These are phyloP conservation scores for Neodon shergylaensis DNA, from an alignment of 2,113 vertebrate species.

Conservation along the genomic window DNA sequence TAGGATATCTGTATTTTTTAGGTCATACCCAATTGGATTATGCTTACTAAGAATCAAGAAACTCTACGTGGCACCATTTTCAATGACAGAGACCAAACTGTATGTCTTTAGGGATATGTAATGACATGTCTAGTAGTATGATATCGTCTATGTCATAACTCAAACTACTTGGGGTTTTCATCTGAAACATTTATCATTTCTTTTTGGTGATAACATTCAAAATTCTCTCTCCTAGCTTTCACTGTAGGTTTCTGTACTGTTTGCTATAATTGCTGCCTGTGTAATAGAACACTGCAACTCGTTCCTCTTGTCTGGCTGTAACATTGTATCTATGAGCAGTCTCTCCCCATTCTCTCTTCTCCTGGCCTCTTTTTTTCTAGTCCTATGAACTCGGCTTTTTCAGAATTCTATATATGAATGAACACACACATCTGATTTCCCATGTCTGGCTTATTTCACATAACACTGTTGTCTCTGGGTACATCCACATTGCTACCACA, in stretches of 20 bases:
- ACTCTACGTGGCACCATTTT: neutral
- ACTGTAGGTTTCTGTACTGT: neutral
- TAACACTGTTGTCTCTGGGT: neutral
- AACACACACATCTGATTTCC: neutral
- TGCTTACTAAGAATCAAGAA: constrained; percentile 17
- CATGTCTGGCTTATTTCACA: neutral
- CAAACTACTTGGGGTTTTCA: neutral
- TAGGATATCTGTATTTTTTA: neutral
- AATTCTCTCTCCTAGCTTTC: neutral
- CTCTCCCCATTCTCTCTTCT: neutral
- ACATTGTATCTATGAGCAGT: neutral
- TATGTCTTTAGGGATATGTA: neutral
- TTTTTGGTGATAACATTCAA: neutral
- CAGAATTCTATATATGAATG: neutral
- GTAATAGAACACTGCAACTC: neutral
- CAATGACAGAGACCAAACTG: neutral
- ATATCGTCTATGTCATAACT: neutral
- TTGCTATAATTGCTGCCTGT: neutral
- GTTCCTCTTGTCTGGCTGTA: neutral
- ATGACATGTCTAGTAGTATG: neutral
- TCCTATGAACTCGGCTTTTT: neutral
- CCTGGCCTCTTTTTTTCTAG: neutral
- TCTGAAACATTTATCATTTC: neutral
- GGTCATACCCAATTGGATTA: neutral
- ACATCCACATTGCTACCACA: neutral